Evolutionary conservation across 2,888 invertebrate genomes (phyloP), one percentile per base, ranked within the genome.

Genomic region (Epinotia ramella): DNA sequence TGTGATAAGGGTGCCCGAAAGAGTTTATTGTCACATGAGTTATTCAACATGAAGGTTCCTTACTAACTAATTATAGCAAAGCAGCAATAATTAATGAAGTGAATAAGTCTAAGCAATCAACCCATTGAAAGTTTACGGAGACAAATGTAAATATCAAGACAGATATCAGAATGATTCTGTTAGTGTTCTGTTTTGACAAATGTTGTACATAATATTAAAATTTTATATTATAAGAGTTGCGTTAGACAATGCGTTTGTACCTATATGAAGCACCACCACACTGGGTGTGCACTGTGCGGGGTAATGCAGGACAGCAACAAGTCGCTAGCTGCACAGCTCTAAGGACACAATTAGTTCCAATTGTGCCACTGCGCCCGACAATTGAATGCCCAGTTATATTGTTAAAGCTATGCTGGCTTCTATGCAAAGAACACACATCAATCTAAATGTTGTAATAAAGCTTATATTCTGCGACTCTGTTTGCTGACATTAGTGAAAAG

Each of bases 311-410:
- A 24, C 68, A 59, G 44, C 16, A 20, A 20, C 44, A 20, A 49
- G 60, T 44, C 9, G 66, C 69, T 44, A 60, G 62, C 57, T 20
- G 69, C 77, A 73, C 77, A 76, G 65, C 68, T 66, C 71, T 73
- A 76, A 79, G 82, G 79, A 80, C 81, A 85, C 88, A 91, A 91
- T 91, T 90, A 91, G 84, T 81, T 83, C 85, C 91, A 91, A 91
- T 91, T 91, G 89, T 81, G 78, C 79, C 73, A 67, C 79, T 46
- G 77, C 76, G 78, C 77, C 79, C 79, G 81, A 70, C 87, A 87
- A 88, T 88, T 88, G 87, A 84, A 77, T 79, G 77, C 78, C 81
- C 81, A 79, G 82, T 82, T 83, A 79, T 80, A 75, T 81, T 76
- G 78, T 77, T 77, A 78, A 65, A 75, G 65, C 70, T 60, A 65